Percentiles rank a stretch among this genome's conserved stretches.
These are phyloP conservation scores for Montipora foliosa DNA, from an alignment of 64 coral and sea anemone genomes.

Conservation along the genomic window DNA sequence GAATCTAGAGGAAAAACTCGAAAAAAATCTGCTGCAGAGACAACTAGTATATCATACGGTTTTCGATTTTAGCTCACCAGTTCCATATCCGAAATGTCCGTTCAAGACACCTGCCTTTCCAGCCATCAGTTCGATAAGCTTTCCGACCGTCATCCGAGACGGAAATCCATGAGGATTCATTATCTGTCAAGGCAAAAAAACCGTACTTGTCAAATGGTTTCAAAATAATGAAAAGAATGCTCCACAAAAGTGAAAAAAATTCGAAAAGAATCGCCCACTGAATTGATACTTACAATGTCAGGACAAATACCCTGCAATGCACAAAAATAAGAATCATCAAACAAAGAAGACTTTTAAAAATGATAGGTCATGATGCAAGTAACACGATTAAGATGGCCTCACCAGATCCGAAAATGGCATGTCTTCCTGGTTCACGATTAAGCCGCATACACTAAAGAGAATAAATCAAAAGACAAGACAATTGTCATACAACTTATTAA, in stretches of 20 bases:
- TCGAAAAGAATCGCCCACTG: background rate
- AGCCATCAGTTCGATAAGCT: conserved; percentile 93
- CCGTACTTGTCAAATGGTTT: no score
- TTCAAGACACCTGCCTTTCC: conserved; percentile 92
- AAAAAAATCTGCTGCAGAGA: background rate
- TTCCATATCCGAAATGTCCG: conserved; percentile 91
- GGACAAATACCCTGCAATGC: conserved; percentile 90
- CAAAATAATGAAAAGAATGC: no score
- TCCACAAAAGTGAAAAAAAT: background rate
- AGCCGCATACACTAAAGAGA: conserved; percentile 83
- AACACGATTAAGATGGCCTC: background rate
- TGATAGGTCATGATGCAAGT: background rate
- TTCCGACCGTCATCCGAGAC: conserved; percentile 98
- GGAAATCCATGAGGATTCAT: conserved; percentile 99
- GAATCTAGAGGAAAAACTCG: no score
- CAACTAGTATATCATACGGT: no score
- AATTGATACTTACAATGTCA: conserved; percentile 92
- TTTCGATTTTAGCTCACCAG: conserved; percentile 47
- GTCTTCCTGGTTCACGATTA: conserved; percentile 96
- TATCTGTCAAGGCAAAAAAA: conserved; percentile 50
- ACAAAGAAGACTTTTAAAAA: background rate
- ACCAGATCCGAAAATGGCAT: conserved; percentile 98
- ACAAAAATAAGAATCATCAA: background rate
- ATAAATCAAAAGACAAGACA: background rate
- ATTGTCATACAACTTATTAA: no score